Percentiles rank a stretch among this genome's conserved stretches.
Conservation (phyloP, 1,140 invertebrate genomes). For the Drosophila asahinai region DNA sequence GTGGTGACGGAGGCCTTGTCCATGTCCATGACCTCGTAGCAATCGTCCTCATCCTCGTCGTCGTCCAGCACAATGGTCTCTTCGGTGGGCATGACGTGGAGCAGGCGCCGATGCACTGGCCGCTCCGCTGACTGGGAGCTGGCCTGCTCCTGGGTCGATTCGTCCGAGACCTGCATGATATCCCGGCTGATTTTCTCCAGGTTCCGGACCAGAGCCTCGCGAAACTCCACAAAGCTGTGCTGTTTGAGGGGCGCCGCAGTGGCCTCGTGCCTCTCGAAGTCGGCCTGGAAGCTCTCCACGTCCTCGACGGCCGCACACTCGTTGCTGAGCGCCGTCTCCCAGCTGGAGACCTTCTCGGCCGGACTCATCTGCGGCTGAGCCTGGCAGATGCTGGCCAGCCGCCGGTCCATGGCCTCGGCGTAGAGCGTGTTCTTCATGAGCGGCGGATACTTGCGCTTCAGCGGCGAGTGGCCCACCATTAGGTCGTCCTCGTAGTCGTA, state of each 20-base stretch:
- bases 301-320: constrained; percentile 73
- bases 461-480: constrained; percentile 29
- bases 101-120: constrained; percentile 37
- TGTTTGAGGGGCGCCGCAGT: background rate
- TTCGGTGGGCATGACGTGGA: constrained; percentile 37
- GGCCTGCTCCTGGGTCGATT: constrained; percentile 27
- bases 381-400: constrained; percentile 63
- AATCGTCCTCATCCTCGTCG: constrained; percentile 71
- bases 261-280: constrained; percentile 57
- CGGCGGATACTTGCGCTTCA: constrained; percentile 57
- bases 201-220: constrained; percentile 44
- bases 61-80: constrained; percentile 67
- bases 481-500: constrained; percentile 67
- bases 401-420: constrained; percentile 69
- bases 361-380: constrained; percentile 74
- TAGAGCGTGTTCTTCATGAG: constrained; percentile 74
- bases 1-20: constrained; percentile 46
- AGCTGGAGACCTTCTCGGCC: constrained; percentile 66
- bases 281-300: constrained; percentile 69
- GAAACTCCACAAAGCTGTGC: constrained; percentile 58
- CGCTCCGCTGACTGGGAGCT: constrained; percentile 42
- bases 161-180: constrained; percentile 16
- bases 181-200: constrained; percentile 15
- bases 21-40: constrained; percentile 50
- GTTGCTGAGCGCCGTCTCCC: constrained; percentile 51